Percentiles rank a stretch among this genome's conserved stretches.
Evolutionary conservation across 53 echinoderm and acorn worm species (phyloP).

Genomic region (Antedon mediterranea): DNA sequence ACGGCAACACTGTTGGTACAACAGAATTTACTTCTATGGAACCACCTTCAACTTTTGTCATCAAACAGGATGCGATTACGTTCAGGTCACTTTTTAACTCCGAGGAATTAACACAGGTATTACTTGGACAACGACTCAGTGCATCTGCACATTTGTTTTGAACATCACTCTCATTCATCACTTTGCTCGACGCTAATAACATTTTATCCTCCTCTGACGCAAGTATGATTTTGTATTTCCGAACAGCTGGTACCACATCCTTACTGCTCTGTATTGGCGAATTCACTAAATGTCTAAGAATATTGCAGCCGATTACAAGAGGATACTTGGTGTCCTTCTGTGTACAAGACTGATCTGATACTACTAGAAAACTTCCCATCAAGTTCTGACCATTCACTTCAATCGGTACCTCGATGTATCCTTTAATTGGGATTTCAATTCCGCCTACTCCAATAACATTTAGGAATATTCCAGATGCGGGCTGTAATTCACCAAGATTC

Average conservation of each 20-base stretch:
- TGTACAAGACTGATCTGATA: not conserved
- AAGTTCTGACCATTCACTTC: not conserved
- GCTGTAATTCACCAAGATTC: not conserved
- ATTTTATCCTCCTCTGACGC: not conserved
- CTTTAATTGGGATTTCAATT: constrained; percentile 3
- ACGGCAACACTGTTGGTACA: constrained; percentile 13
- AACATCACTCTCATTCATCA: too few species aligned
- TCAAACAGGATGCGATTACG: too few species aligned
- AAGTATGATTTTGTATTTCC: not conserved
- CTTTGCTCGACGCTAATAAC: too few species aligned
- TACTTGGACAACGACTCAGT: not conserved
- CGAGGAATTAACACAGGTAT: not conserved
- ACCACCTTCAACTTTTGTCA: too few species aligned
- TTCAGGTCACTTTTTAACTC: too few species aligned
- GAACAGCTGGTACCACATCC: not conserved
- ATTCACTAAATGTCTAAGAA: not conserved
- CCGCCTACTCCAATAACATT: constrained; percentile 7
- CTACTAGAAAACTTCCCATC: constrained; percentile 25
- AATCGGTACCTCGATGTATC: constrained; percentile 14
- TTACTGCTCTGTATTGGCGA: too few species aligned
- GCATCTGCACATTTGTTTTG: not conserved
- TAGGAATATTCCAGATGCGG: not conserved
- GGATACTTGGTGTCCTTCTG: not conserved
- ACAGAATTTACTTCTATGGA: not conserved
- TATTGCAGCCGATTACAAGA: not conserved